These are phyloP conservation scores for Aleiodes testaceus DNA, from an alignment of 2,888 invertebrate genomes.

Conservation along the genomic window DNA sequence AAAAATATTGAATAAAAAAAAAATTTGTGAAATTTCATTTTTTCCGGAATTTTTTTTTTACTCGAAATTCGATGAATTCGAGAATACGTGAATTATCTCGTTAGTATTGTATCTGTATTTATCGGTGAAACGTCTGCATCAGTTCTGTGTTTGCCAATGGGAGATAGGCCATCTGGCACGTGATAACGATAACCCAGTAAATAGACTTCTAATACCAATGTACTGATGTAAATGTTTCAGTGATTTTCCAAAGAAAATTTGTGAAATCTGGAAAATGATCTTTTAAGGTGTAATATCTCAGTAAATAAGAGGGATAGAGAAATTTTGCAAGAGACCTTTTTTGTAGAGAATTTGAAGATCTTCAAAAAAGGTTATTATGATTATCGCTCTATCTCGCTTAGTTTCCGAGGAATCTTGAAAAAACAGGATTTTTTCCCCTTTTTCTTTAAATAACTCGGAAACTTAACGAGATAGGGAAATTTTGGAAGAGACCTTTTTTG, in stretches of 20 bases:
- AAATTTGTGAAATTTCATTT: neutral
- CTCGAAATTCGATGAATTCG: neutral
- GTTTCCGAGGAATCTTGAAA: no score
- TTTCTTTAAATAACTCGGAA: no score
- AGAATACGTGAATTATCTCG: conserved; percentile 20
- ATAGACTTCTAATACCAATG: conserved; percentile 16
- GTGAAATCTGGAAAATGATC: no score
- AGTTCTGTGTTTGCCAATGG: conserved; percentile 46
- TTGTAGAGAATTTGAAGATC: no score
- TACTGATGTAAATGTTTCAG: conserved; percentile 12
- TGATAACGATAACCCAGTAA: conserved; percentile 52
- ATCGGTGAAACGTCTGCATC: conserved; percentile 36
- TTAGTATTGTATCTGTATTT: conserved; percentile 6
- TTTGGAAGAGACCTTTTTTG: no score
- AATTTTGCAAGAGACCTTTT: no score
- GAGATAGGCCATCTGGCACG: conserved; percentile 53
- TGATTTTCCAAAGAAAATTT: neutral
- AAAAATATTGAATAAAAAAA: neutral
- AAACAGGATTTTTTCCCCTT: no score
- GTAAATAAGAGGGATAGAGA: no score
- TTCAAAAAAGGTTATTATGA: no score
- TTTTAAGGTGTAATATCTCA: no score
- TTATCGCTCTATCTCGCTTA: no score
- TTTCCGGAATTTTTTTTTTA: neutral
- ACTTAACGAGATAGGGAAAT: no score